Percentiles rank a stretch among this genome's conserved stretches.
Evolutionary conservation across 2,113 vertebrate genomes (phyloP).

Genomic region (Strix uralensis): DNA sequence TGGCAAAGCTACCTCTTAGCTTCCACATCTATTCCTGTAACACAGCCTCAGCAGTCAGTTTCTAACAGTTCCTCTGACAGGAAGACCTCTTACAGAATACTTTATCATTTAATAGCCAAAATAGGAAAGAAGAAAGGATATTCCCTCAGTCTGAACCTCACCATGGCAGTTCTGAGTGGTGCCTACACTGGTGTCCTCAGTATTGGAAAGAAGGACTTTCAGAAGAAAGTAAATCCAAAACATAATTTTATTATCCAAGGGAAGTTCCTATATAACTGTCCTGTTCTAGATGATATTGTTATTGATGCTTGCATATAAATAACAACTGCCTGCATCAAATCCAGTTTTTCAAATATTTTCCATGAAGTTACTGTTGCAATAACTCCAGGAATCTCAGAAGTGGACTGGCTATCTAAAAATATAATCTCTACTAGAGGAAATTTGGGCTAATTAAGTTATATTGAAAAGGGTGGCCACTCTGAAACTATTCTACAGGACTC

Average conservation of each 20-base stretch:
- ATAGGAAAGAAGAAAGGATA: constrained; percentile 3
- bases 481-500: not conserved
- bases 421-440: not conserved
- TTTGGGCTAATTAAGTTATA: not conserved
- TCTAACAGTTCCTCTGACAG: constrained; percentile 9
- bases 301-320: not conserved
- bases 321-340: not conserved
- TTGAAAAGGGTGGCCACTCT: not conserved
- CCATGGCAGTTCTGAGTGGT: not conserved
- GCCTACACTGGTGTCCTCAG: not conserved
- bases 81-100: not conserved
- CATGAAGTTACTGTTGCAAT: not conserved
- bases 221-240: not conserved
- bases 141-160: not conserved
- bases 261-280: not conserved
- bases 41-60: constrained; percentile 36
- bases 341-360: not conserved
- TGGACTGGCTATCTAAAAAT: not conserved
- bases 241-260: not conserved
- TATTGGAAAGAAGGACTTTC: not conserved
- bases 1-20: not conserved
- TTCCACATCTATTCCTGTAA: constrained; percentile 18
- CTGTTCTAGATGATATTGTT: not conserved
- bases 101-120: constrained; percentile 38
- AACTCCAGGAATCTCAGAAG: not conserved